Evolutionary conservation across 2,113 vertebrate genomes (phyloP), one percentile per base, ranked within the genome.

Genomic region (Copsychus sechellarum): DNA sequence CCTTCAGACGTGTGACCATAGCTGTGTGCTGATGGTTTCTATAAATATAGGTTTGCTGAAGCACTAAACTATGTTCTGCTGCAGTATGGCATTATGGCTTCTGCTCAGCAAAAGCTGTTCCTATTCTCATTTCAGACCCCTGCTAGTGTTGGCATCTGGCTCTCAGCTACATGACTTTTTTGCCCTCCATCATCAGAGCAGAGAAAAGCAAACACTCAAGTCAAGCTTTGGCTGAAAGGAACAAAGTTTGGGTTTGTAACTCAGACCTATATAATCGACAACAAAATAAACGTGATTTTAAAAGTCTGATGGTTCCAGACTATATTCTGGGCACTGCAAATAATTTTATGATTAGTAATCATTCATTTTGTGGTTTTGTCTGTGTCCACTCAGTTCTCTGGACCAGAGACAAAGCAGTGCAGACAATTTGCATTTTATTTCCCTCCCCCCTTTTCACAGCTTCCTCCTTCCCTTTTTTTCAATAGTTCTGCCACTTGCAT

Each of bases 61-160:
- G 53, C 76, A 48, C 81, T 76, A 82, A 92, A 74, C 73, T 81
- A 6, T 47, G 25, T 78, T 91, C 58, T 91, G 73, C 80, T 86
- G 95, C 77, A 74, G 60, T 81, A 65, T 45, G 42, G 86, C 61
- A 60, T 84, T 89, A 91, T 43, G 85, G 92, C 43, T 96, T 89
- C 85, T 87, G 81, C 81, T 94, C 85, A 78, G 77, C 56, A 91
- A 87, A 96, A 94, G 73, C 89, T 81, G 65, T 87, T 96, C 36
- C 42, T 28, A 50, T 78, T 89, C 91, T 77, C 43, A 70, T 90
- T 90, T 90, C 80, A 93, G 88, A 86, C 77, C 90, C 70, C 88
- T 90, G 71, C 74, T 82, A 65, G n/a, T 72, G 24, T 48, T 91
- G 56, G 56, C 91, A 95, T 81, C 90, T 88, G 65, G 77, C 64